These are phyloP conservation scores for Congeria kusceri DNA, from an alignment of 2,888 invertebrate genomes.

Conservation along the genomic window DNA sequence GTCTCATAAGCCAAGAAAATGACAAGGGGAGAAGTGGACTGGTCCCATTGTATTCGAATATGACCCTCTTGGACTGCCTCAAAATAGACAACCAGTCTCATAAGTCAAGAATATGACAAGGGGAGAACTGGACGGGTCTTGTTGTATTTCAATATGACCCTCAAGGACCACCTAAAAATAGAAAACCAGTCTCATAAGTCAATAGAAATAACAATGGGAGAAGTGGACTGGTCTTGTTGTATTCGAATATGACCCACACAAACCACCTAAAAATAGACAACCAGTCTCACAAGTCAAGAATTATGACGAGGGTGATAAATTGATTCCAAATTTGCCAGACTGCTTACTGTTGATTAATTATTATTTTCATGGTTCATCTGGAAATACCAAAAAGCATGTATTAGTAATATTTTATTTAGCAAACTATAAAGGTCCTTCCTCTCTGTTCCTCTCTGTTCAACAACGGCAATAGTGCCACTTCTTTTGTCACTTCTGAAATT, in stretches of 20 bases:
- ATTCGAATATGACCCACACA: conserved; percentile 59
- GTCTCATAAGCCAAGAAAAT: background rate
- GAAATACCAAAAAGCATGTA: too few relatives aligned
- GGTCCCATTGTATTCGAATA: conserved; percentile 68
- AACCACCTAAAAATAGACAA: conserved; percentile 40
- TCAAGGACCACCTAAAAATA: conserved; percentile 54
- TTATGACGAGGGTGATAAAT: too few relatives aligned
- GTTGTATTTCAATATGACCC: conserved; percentile 60
- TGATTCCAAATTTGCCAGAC: too few relatives aligned
- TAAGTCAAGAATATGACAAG: too few relatives aligned
- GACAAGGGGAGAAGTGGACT: conserved; percentile 74
- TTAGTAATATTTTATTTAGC: too few relatives aligned
- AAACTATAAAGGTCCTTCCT: too few relatives aligned
- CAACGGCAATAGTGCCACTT: too few relatives aligned
- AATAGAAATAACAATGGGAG: too few relatives aligned
- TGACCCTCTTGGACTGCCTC: conserved; percentile 53
- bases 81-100: conserved; percentile 2
- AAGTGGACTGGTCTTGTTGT: conserved; percentile 70
- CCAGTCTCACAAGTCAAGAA: background rate
- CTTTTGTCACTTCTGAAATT: too few relatives aligned
- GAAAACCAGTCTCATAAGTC: background rate
- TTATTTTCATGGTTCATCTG: too few relatives aligned
- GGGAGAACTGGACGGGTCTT: conserved; percentile 73
- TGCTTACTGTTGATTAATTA: too few relatives aligned
- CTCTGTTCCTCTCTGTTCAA: too few relatives aligned